Conservation (phyloP, 2,113 vertebrate species). For the Thunnus thynnus region DNA sequence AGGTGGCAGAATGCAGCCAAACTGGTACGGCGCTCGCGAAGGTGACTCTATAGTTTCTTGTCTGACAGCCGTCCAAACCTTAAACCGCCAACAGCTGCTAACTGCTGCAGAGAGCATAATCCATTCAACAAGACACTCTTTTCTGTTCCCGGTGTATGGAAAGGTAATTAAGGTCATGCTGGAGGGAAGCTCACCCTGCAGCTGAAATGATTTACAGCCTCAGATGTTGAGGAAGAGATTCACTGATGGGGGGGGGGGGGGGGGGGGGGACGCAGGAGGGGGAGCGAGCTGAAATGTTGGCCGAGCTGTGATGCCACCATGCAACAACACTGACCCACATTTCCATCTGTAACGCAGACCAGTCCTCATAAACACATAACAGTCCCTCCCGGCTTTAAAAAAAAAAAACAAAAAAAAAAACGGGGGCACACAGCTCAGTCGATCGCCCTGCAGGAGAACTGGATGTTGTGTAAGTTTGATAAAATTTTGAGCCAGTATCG, state of each 20-base stretch:
- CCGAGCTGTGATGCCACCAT: constrained; percentile 2
- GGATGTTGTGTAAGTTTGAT: not conserved
- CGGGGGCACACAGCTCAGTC: not conserved
- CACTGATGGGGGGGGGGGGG: not conserved
- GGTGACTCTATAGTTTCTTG: not conserved
- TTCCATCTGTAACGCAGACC: constrained; percentile 31
- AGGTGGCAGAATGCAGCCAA: not conserved
- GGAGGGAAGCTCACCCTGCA: constrained; percentile 8
- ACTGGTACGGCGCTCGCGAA: not conserved
- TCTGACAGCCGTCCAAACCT: constrained; percentile 27
- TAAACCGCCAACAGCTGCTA: constrained; percentile 25
- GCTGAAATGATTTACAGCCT: constrained; percentile 39
- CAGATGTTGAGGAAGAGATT: not conserved
- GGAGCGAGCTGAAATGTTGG: constrained; percentile 5
- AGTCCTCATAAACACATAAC: not conserved
- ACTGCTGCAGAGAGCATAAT: not conserved
- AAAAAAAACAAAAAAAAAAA: too few species aligned
- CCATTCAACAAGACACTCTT: not conserved
- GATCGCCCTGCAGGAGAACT: not conserved
- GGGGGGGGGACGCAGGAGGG: too few species aligned
- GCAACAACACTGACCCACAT: constrained; percentile 51
- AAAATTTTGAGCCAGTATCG: not conserved
- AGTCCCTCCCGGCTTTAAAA: not conserved
- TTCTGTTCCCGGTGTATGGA: constrained; percentile 21
- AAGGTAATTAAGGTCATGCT: constrained; percentile 52